phyloP scores from a whole-genome alignment of 2,113 vertebrate genomes.

The Aptenodytes patagonicus region DNA sequence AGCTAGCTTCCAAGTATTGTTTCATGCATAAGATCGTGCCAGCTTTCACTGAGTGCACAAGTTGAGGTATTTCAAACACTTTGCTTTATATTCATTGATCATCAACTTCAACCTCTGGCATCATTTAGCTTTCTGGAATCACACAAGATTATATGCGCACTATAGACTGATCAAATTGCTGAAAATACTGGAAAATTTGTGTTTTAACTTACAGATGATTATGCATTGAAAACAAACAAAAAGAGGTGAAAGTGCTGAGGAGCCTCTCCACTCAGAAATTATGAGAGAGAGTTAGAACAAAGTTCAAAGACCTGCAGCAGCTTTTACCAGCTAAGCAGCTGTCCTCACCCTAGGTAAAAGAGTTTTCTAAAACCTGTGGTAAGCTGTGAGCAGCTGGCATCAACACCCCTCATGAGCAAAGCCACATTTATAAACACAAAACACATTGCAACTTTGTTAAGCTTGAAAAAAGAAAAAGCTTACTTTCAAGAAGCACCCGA shows the following conservation, averaged over 20 bases:
- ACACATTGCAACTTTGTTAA: background rate
- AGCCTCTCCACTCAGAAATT: background rate
- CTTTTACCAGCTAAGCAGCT: background rate
- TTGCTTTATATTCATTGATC: background rate
- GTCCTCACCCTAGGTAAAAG: too few species aligned
- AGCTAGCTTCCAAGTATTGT: background rate
- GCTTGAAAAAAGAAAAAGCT: background rate
- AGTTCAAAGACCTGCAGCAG: background rate
- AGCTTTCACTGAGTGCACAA: background rate
- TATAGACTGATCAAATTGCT: background rate
- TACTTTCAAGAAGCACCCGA: background rate
- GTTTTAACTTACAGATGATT: background rate
- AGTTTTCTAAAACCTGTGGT: background rate
- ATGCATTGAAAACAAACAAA: background rate
- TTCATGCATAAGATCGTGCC: background rate
- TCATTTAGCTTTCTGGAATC: slow-evolving; percentile 1
- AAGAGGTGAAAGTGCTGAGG: background rate
- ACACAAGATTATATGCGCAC: background rate
- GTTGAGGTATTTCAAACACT: background rate
- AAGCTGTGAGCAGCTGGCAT: background rate
- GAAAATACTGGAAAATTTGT: background rate
- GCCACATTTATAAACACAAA: background rate
- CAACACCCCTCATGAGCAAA: background rate
- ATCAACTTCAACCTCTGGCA: background rate
- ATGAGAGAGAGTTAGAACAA: background rate